Evolutionary conservation across 2,113 vertebrate genomes (phyloP).

Genomic region (Anser brachyrhynchus): DNA sequence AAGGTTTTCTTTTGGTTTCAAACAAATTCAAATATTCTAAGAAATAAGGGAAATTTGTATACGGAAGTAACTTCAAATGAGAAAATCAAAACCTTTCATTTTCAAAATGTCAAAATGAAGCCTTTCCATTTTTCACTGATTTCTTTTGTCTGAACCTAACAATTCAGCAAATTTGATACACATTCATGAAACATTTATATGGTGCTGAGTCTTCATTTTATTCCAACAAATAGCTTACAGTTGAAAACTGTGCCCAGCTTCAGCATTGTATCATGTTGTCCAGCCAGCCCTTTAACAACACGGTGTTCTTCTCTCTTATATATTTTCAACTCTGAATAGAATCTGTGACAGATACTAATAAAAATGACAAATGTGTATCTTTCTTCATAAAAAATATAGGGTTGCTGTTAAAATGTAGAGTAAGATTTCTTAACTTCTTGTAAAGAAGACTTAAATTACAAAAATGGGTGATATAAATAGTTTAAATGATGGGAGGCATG

Average conservation of each 20-base stretch:
- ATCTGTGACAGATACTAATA: constrained; percentile 10
- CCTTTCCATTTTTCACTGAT: constrained; percentile 62
- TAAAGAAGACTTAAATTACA: constrained; percentile 48
- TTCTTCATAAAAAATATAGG: constrained; percentile 43
- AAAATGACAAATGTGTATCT: constrained; percentile 39
- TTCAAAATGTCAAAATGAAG: constrained; percentile 63
- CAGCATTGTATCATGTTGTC: constrained; percentile 20
- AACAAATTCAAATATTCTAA: constrained; percentile 47
- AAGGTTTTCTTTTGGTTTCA: constrained; percentile 54
- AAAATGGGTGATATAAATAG: constrained; percentile 25
- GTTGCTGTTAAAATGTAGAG: constrained; percentile 21
- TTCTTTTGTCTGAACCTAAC: constrained; percentile 67
- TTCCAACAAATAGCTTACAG: constrained; percentile 22
- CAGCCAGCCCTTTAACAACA: background rate
- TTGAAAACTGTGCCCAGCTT: constrained; percentile 9
- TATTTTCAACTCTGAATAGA: background rate
- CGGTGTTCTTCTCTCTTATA: background rate
- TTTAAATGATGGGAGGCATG: background rate
- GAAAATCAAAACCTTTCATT: constrained; percentile 68
- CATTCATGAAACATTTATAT: constrained; percentile 66
- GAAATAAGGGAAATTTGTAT: constrained; percentile 50
- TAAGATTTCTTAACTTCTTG: constrained; percentile 10
- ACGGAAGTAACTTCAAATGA: constrained; percentile 45
- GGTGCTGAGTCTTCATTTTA: constrained; percentile 62
- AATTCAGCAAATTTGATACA: constrained; percentile 58